Percentiles rank a stretch among this genome's conserved stretches.
These are phyloP conservation scores for Clarias fuscus DNA, from an alignment of 2,797 vertebrate genomes.

Conservation along the genomic window DNA sequence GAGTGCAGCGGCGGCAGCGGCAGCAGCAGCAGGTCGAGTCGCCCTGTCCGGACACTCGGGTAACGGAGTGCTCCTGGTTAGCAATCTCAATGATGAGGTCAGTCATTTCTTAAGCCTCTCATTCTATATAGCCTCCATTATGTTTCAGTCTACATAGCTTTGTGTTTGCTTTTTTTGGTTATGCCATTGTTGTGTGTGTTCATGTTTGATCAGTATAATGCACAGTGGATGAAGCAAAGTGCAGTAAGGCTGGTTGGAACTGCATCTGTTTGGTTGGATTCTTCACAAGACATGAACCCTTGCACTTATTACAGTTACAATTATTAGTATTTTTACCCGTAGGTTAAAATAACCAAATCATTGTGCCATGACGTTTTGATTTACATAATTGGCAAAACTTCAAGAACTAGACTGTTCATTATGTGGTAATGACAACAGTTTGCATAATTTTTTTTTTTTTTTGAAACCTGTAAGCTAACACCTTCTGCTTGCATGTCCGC, in stretches of 20 bases:
- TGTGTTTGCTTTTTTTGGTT: conserved; percentile 37
- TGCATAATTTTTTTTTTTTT: not conserved
- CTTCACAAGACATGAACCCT: not conserved
- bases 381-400: not conserved
- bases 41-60: conserved; percentile 88
- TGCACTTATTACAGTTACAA: not conserved
- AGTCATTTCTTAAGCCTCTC: conserved; percentile 62
- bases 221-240: conserved; percentile 28
- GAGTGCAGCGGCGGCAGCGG: conserved; percentile 91
- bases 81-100: conserved; percentile 99
- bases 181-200: conserved; percentile 47
- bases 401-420: not conserved
- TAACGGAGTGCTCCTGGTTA: conserved; percentile 92
- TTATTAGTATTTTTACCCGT: conserved; percentile 1
- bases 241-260: conserved; percentile 36
- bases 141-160: conserved; percentile 19
- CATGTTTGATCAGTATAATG: conserved; percentile 28
- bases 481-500: conserved; percentile 70
- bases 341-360: conserved; percentile 36
- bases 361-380: conserved; percentile 19
- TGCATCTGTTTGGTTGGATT: conserved; percentile 49
- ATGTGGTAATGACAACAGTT: not conserved
- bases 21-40: conserved; percentile 91
- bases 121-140: not conserved
- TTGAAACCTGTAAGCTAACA: conserved; percentile 61